These are phyloP conservation scores for Drosophila seguyi DNA, from an alignment of 1,140 invertebrate genomes.

Conservation along the genomic window DNA sequence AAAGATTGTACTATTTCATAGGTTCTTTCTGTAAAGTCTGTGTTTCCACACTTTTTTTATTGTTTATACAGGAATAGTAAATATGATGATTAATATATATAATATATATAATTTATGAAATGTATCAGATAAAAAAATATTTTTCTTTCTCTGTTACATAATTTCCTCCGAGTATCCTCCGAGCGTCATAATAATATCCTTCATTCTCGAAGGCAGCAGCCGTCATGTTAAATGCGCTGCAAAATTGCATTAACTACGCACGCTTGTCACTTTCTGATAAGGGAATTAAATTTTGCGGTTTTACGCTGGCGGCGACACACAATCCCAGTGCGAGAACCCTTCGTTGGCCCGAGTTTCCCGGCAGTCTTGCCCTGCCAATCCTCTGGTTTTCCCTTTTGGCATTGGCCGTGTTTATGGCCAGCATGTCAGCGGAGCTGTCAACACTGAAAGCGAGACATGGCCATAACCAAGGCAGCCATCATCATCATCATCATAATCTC, in stretches of 20 bases:
- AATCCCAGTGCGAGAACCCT: constrained; percentile 21
- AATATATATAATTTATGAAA: too few relatives aligned
- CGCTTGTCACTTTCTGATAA: constrained; percentile 85
- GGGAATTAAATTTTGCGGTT: constrained; percentile 85
- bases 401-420: constrained; percentile 75
- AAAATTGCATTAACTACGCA: constrained; percentile 85
- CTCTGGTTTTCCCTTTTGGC: constrained; percentile 33
- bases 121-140: too few relatives aligned
- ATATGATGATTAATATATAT: background rate
- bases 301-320: constrained; percentile 67
- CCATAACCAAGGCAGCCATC: constrained; percentile 28
- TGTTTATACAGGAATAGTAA: too few relatives aligned
- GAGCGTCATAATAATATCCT: constrained; percentile 2
- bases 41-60: too few relatives aligned
- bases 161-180: too few relatives aligned
- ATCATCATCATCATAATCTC: constrained; percentile 17
- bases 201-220: constrained; percentile 36
- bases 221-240: constrained; percentile 83
- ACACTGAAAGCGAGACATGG: constrained; percentile 72
- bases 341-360: background rate
- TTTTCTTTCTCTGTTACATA: background rate
- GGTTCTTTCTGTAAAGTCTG: too few relatives aligned
- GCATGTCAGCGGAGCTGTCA: constrained; percentile 65
- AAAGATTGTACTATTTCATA: too few relatives aligned
- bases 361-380: constrained; percentile 4